phyloP scores from a whole-genome alignment of 2,888 invertebrate species.

The Platycheirus rosarum region DNA sequence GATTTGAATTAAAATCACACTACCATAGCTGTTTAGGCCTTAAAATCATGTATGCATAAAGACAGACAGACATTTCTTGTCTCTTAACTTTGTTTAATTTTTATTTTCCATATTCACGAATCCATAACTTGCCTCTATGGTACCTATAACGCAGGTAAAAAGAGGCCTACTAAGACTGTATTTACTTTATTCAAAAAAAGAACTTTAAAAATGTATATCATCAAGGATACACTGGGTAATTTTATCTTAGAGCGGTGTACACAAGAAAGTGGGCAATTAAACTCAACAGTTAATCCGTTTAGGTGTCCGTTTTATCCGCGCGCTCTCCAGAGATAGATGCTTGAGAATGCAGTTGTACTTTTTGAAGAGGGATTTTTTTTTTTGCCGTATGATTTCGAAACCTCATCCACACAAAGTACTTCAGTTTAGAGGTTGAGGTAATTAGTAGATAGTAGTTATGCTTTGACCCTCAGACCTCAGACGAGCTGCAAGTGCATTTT shows the following conservation, averaged over 20 bases:
- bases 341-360: conserved; percentile 16
- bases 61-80: too few species aligned
- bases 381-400: conserved; percentile 7
- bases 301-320: conserved; percentile 46
- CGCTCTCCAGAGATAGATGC: conserved; percentile 10
- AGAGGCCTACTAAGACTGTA: not conserved
- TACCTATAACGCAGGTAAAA: not conserved
- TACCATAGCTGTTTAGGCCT: too few species aligned
- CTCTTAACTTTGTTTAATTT: too few species aligned
- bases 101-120: too few species aligned
- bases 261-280: conserved; percentile 55
- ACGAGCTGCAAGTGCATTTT: conserved; percentile 6
- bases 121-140: too few species aligned
- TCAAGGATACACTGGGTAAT: conserved; percentile 52
- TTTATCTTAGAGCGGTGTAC: conserved; percentile 25
- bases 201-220: conserved; percentile 22
- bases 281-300: conserved; percentile 60
- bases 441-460: conserved; percentile 8
- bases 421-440: conserved; percentile 2
- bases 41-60: too few species aligned
- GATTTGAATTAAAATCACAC: too few species aligned
- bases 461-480: conserved; percentile 10
- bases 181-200: not conserved
- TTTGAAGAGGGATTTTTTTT: conserved; percentile 3
- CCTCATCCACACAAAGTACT: conserved; percentile 9